Conservation (phyloP, 2,888 invertebrate species). For the Julus scandinavius region DNA sequence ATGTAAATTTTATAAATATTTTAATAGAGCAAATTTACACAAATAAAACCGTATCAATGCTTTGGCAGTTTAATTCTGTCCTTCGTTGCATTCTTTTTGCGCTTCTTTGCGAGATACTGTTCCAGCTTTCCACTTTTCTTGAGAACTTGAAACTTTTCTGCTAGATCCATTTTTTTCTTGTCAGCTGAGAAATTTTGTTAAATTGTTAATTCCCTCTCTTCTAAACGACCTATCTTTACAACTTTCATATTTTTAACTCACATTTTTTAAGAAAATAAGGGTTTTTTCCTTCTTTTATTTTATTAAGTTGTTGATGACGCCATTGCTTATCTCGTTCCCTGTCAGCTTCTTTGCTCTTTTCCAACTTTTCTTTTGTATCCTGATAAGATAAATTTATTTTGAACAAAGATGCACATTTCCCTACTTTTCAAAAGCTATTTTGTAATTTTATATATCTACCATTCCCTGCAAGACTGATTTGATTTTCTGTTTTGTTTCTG, state of each 20-base stretch:
- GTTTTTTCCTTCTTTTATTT: conserved; percentile 75
- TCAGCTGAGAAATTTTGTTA: conserved; percentile 75
- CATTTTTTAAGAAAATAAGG: conserved; percentile 80
- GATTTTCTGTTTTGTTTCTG: conserved; percentile 74
- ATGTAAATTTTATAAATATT: not conserved
- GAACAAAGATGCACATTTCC: conserved; percentile 51
- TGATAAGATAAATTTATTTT: not conserved
- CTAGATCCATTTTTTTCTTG: conserved; percentile 77
- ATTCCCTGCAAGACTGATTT: conserved; percentile 77
- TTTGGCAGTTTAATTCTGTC: conserved; percentile 64
- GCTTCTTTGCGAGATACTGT: conserved; percentile 82
- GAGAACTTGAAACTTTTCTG: conserved; percentile 82
- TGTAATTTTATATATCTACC: conserved; percentile 63
- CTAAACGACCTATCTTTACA: not conserved
- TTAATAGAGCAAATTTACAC: not conserved
- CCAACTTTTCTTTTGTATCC: conserved; percentile 72
- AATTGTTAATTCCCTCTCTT: not conserved
- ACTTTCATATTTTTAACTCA: conserved; percentile 66
- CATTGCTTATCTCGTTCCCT: conserved; percentile 70
- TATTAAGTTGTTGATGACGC: conserved; percentile 71
- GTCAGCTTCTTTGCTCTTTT: conserved; percentile 72
- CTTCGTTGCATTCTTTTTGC: conserved; percentile 76
- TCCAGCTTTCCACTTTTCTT: conserved; percentile 81
- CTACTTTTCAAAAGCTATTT: conserved; percentile 50
- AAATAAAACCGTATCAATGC: not conserved